Conservation (phyloP, 2,113 vertebrate species). For the Crocuta crocuta region DNA sequence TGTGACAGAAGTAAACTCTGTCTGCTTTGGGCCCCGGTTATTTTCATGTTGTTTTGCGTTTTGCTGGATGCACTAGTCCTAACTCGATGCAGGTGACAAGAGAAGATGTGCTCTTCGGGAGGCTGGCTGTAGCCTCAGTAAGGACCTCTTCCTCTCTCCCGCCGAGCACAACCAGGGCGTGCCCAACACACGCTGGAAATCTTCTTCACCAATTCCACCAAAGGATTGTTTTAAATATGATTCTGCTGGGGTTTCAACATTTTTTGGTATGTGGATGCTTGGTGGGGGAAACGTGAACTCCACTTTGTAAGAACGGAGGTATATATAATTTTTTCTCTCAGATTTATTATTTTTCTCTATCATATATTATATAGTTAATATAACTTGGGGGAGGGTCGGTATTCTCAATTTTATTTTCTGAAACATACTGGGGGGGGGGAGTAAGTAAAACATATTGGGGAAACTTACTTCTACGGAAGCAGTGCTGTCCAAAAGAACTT, state of each 20-base stretch:
- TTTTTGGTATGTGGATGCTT: background rate
- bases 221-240: conserved; percentile 29
- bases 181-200: background rate
- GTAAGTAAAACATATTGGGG: background rate
- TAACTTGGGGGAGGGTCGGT: background rate
- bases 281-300: background rate
- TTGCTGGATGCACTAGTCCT: background rate
- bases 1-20: background rate
- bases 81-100: background rate
- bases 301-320: background rate
- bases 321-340: background rate
- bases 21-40: background rate
- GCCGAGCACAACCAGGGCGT: background rate
- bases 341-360: background rate
- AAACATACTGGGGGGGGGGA: background rate
- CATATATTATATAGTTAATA: background rate
- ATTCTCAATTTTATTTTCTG: conserved; percentile 35
- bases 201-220: background rate
- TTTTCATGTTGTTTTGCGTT: background rate
- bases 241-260: background rate
- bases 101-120: background rate
- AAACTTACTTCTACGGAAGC: background rate
- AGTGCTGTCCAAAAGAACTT: background rate
- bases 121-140: background rate
- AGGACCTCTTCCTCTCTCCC: background rate